Evolutionary conservation across 2,888 invertebrate species (phyloP), one percentile per base, ranked within the genome.

Genomic region (Drosophila peninsularis): DNA sequence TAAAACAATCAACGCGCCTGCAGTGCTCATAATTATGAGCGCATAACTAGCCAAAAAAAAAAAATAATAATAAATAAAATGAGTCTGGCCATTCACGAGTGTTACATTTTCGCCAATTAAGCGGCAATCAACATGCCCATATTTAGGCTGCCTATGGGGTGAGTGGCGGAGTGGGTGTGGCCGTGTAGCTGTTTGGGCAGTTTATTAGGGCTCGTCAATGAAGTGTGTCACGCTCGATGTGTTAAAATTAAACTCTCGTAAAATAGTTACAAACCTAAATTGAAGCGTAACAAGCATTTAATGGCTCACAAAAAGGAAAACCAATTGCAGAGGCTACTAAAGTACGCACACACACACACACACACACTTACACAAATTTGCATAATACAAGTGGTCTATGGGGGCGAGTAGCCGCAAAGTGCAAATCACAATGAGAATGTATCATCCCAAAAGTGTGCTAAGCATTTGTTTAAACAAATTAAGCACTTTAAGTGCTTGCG

Each of bases 241-340:
- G 87, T 71, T 73, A 63, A 87, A 81, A 83, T 82, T 87, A 80
- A 84, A 82, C 78, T 82, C 88, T 84, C 84, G 79, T 88, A 86
- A 84, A 88, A 86, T 69, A 66, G 65, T 60, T 68, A 71, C 64
- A 87, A 87, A 81, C 78, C 62, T 74, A 80, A 84, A 85, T 82
- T 88, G 76, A 80, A 80, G 78, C 66, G 71, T 80, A 84, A 88
- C 87, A 86, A 88, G 86, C 69, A 82, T 88, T 84, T 84, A 78
- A 84, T 82, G 76, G 76, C 68, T 73, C 86, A 76, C 86, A 80
- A 78, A 84, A 75, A 66, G 53, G 55, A 49, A 57, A 39, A 54
- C 44, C 52, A 63, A 56, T 52, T 42, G 36, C 56, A 55, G 2
- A 47, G 27, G n/a, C 13, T 30, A 41, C 41, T 41, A 19, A 36